These are phyloP conservation scores for Sitobion miscanthi DNA, from an alignment of 1,140 invertebrate species.

Conservation along the genomic window DNA sequence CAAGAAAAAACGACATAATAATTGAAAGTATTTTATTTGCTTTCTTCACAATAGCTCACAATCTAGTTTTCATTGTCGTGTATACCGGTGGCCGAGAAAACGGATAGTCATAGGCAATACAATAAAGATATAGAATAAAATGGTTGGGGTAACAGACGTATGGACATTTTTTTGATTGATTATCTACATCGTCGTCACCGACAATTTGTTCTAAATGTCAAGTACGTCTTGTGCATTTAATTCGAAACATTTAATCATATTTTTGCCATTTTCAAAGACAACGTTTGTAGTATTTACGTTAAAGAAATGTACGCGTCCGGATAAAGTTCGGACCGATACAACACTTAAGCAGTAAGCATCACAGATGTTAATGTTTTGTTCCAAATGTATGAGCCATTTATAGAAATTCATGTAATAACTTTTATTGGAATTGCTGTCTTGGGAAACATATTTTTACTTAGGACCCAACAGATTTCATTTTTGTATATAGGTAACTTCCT, in stretches of 20 bases:
- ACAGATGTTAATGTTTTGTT: background rate
- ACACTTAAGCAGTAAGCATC: background rate
- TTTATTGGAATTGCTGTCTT: background rate
- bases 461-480: background rate
- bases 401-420: background rate
- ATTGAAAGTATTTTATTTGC: slow-evolving; percentile 55
- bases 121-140: background rate
- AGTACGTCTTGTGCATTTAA: slow-evolving; percentile 45
- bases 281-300: background rate
- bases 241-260: background rate
- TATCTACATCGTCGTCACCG: background rate
- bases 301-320: background rate
- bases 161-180: slow-evolving; percentile 47
- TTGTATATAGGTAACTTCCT: background rate
- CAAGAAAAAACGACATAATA: slow-evolving; percentile 56
- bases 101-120: slow-evolving; percentile 14
- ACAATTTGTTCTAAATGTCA: slow-evolving; percentile 53
- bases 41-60: slow-evolving; percentile 53
- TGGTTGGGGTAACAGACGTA: background rate
- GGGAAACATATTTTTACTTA: background rate
- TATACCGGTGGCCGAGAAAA: slow-evolving; percentile 12
- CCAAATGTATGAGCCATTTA: background rate
- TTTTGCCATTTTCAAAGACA: background rate
- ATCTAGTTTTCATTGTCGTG: slow-evolving; percentile 54
- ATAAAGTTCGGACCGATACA: background rate